Percentiles rank a stretch among this genome's conserved stretches.
These are phyloP conservation scores for Glyphotaelius pellucidus DNA, from an alignment of 2,888 invertebrate species.

Conservation along the genomic window DNA sequence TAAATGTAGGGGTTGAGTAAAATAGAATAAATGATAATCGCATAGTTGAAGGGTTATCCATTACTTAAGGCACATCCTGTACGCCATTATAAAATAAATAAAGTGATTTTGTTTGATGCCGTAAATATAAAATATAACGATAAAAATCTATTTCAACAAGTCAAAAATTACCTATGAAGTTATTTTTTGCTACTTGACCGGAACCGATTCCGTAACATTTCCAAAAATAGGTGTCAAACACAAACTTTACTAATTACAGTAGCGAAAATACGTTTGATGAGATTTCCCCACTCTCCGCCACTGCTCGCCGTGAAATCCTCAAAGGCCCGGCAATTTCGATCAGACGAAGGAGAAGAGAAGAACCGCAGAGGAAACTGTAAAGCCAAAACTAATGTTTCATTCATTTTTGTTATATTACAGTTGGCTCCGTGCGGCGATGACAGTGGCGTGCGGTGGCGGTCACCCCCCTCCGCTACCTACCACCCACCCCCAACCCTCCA, in stretches of 20 bases:
- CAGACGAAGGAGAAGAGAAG: slow-evolving; percentile 52
- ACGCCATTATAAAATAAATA: no score
- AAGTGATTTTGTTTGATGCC: no score
- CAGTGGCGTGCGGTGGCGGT: slow-evolving; percentile 61
- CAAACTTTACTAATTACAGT: background rate
- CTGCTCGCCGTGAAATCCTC: slow-evolving; percentile 56
- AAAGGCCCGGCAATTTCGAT: slow-evolving; percentile 60
- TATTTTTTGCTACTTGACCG: no score
- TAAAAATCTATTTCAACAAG: no score
- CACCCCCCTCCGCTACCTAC: background rate
- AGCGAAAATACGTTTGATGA: background rate
- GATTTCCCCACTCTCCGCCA: slow-evolving; percentile 9
- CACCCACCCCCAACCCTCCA: background rate
- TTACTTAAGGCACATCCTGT: no score
- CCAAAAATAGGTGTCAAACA: background rate
- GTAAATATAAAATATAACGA: no score
- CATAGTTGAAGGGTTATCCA: no score
- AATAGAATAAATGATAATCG: no score
- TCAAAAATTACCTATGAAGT: no score
- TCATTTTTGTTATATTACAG: slow-evolving; percentile 66
- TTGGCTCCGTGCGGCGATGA: slow-evolving; percentile 54
- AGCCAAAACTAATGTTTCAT: slow-evolving; percentile 67
- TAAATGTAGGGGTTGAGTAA: no score
- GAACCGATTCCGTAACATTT: no score
- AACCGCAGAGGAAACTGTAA: slow-evolving; percentile 66